These are phyloP conservation scores for Saccostrea glomerata DNA, from an alignment of 1,140 invertebrate species.

Conservation along the genomic window DNA sequence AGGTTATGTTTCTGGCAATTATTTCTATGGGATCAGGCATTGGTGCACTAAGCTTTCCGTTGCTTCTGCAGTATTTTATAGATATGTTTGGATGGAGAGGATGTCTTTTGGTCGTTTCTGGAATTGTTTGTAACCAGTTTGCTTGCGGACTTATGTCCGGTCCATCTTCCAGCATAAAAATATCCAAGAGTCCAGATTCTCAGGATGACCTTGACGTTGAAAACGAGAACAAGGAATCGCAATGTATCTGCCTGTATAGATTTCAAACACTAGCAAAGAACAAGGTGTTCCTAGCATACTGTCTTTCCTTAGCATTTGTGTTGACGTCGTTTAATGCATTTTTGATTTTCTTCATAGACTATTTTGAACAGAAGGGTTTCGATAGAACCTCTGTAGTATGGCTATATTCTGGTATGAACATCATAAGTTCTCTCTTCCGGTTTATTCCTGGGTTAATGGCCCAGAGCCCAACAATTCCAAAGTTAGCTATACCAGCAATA, in stretches of 20 bases:
- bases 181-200: not conserved
- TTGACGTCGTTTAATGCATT: not conserved
- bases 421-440: not conserved
- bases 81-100: constrained; percentile 38
- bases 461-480: constrained; percentile 18
- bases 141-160: not conserved
- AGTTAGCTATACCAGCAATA: constrained; percentile 27
- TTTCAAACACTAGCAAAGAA: not conserved
- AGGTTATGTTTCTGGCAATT: not conserved
- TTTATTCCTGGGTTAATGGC: constrained; percentile 26
- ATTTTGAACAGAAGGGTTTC: constrained; percentile 25
- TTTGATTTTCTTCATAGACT: constrained; percentile 35
- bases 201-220: too few species aligned
- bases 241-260: not conserved
- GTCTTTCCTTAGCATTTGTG: constrained; percentile 7
- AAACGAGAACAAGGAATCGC: not conserved
- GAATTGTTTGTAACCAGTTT: constrained; percentile 6
- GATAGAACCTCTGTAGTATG: constrained; percentile 1
- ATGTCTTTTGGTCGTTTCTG: constrained; percentile 4
- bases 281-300: not conserved
- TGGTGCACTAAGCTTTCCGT: constrained; percentile 13
- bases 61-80: not conserved
- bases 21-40: constrained; percentile 37
- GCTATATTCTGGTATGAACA: constrained; percentile 7
- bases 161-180: not conserved